Percentiles rank a stretch among this genome's conserved stretches.
These are phyloP conservation scores for Emydocephalus ijimae DNA, from an alignment of 2,113 vertebrate species.

Conservation along the genomic window DNA sequence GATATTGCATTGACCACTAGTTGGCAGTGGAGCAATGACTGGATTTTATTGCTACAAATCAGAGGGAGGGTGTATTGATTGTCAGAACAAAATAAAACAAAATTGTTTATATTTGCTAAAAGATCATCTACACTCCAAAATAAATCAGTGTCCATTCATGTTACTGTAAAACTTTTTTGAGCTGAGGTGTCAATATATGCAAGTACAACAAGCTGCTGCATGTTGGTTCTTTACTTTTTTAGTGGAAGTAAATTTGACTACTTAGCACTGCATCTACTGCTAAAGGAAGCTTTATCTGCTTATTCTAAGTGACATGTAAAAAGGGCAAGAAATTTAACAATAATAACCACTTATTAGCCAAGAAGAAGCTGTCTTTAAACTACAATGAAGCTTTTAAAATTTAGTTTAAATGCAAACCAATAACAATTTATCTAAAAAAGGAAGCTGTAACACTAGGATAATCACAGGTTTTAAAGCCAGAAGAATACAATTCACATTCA, in stretches of 20 bases:
- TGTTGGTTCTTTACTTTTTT: background rate
- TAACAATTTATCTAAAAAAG: conserved; percentile 4
- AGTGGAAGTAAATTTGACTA: conserved; percentile 16
- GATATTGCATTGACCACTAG: background rate
- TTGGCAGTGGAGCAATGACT: background rate
- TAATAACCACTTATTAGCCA: conserved; percentile 27
- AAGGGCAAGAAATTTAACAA: conserved; percentile 7
- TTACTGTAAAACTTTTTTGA: background rate
- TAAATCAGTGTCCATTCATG: background rate
- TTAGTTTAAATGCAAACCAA: conserved; percentile 13
- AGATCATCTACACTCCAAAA: background rate
- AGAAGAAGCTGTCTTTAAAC: background rate
- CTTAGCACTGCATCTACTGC: background rate
- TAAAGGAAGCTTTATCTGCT: background rate
- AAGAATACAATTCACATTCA: background rate
- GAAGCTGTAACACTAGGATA: background rate
- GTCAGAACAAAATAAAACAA: background rate
- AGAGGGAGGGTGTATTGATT: background rate
- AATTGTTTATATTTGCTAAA: background rate
- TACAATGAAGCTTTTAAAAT: conserved; percentile 16
- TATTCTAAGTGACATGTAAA: conserved; percentile 16
- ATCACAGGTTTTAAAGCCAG: background rate
- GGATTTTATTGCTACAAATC: background rate
- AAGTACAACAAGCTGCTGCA: background rate
- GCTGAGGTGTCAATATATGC: conserved; percentile 19